These are phyloP conservation scores for Crossocerus cetratus DNA, from an alignment of 2,888 invertebrate genomes.

Conservation along the genomic window DNA sequence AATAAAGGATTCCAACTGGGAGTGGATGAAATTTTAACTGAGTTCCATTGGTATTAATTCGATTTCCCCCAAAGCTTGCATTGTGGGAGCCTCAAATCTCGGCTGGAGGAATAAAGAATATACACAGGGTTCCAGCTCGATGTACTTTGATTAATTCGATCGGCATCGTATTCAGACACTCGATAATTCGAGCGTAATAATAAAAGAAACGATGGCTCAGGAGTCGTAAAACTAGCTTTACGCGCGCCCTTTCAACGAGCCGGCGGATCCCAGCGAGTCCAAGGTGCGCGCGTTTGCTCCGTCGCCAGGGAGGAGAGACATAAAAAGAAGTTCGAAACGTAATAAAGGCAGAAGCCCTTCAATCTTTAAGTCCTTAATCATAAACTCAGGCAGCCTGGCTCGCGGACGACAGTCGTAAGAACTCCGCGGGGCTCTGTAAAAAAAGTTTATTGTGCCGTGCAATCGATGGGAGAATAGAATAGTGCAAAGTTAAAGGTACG, in stretches of 20 bases:
- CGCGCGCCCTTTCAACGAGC: slow-evolving; percentile 23
- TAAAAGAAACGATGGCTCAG: slow-evolving; percentile 28
- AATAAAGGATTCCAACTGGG: slow-evolving; percentile 1
- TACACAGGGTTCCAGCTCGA: too few species aligned
- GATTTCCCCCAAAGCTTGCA: too few species aligned
- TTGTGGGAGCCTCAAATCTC: too few species aligned
- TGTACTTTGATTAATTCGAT: slow-evolving; percentile 36
- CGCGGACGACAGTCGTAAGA: slow-evolving; percentile 23
- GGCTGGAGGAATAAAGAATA: too few species aligned
- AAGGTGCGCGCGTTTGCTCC: slow-evolving; percentile 11
- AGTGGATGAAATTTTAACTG: slow-evolving; percentile 7
- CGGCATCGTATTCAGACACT: slow-evolving; percentile 37
- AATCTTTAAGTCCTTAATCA: slow-evolving; percentile 32
- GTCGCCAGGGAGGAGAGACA: slow-evolving; percentile 22
- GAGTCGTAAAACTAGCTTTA: slow-evolving; percentile 42
- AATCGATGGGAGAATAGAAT: neutral
- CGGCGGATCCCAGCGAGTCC: slow-evolving; percentile 22
- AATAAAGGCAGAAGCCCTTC: slow-evolving; percentile 6
- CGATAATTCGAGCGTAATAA: slow-evolving; percentile 35
- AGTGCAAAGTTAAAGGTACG: neutral
- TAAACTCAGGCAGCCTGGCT: slow-evolving; percentile 19
- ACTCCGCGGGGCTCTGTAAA: neutral
- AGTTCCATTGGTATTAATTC: too few species aligned
- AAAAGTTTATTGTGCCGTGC: neutral
- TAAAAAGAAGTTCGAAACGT: slow-evolving; percentile 36